A percentile compares a stretch with the other conserved stretches of the same genome.
These are phyloP conservation scores for Actinia equina DNA, from an alignment of 64 coral and sea anemone genomes.

Conservation along the genomic window DNA sequence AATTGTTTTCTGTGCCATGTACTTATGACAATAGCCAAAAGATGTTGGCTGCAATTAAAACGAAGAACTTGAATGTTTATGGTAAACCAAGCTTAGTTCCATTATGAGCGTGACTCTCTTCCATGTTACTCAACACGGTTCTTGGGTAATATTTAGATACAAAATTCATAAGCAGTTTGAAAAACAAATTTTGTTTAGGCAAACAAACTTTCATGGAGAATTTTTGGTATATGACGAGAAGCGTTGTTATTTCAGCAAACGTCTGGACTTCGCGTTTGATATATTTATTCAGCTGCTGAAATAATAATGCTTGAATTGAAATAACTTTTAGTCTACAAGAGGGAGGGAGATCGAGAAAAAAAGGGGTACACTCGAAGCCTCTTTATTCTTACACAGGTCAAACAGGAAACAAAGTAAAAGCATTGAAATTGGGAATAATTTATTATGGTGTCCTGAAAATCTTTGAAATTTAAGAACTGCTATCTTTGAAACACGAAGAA, in stretches of 20 bases:
- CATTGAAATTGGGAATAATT: not conserved
- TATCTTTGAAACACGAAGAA: not conserved
- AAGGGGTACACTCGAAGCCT: not conserved
- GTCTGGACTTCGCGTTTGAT: not conserved
- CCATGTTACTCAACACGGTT: not conserved
- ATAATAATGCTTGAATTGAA: not conserved
- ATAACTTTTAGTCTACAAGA: not conserved
- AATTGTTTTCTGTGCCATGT: slow-evolving; percentile 5
- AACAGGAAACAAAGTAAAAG: not conserved
- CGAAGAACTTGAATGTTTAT: not conserved
- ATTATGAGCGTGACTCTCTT: not conserved
- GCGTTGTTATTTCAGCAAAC: slow-evolving; percentile 1
- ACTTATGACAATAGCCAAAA: not conserved
- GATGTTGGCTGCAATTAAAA: not conserved
- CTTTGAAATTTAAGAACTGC: not conserved
- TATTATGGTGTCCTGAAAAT: not conserved
- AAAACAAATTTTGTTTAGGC: not conserved
- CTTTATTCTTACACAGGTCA: not conserved
- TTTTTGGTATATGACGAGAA: not conserved
- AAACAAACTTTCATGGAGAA: not conserved
- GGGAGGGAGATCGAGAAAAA: too few relatives aligned
- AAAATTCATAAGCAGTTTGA: not conserved
- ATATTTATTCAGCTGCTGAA: not conserved
- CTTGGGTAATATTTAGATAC: not conserved
- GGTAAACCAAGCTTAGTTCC: not conserved